phyloP scores from a whole-genome alignment of 2,797 vertebrate species.

The Champsocephalus esox region DNA sequence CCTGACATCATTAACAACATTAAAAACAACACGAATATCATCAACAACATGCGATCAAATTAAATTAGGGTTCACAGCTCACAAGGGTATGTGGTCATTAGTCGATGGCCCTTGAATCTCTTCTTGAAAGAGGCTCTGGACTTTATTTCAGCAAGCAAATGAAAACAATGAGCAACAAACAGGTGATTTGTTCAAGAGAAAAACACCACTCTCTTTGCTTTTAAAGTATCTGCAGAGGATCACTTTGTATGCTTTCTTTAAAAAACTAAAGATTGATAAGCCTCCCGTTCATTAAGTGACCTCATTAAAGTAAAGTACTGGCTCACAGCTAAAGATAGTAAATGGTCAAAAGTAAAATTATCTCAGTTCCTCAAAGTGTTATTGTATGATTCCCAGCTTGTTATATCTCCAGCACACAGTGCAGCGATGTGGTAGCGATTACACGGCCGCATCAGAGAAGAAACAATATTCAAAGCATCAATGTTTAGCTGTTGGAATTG shows the following conservation, averaged over 20 bases:
- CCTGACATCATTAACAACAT: no score
- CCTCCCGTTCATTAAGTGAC: background rate
- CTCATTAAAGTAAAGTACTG: background rate
- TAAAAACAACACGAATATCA: no score
- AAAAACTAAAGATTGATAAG: background rate
- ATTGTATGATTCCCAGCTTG: background rate
- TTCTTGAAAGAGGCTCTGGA: no score
- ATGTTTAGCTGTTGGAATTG: slow-evolving; percentile 9
- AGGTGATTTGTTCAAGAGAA: no score
- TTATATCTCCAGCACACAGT: background rate
- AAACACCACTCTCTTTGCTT: no score
- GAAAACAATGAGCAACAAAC: no score
- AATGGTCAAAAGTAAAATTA: background rate
- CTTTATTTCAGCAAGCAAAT: no score
- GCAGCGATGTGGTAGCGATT: background rate
- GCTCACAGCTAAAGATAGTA: background rate
- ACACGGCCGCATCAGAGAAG: slow-evolving; percentile 10
- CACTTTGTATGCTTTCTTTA: background rate
- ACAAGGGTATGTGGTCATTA: no score
- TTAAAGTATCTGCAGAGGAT: no score
- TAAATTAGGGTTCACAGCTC: no score
- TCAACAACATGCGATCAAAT: no score
- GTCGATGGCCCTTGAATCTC: no score
- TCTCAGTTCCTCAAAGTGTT: background rate
- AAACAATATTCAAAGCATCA: background rate